These are phyloP conservation scores for Zophobas atratus DNA, from an alignment of 1,140 invertebrate genomes.

Conservation along the genomic window DNA sequence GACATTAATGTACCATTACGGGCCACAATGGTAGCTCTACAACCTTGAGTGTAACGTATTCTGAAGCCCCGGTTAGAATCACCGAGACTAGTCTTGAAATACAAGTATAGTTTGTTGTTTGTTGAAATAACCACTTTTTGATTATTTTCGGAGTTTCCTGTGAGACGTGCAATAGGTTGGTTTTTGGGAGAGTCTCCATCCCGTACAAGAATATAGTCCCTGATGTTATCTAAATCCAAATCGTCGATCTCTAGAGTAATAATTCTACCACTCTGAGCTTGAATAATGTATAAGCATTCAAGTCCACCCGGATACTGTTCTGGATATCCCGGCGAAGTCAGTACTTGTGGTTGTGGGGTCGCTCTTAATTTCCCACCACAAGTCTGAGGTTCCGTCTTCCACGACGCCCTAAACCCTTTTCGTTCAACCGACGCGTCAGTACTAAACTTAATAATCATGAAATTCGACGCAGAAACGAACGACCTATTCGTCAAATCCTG, in stretches of 20 bases:
- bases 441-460: slow-evolving; percentile 98
- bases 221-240: slow-evolving; percentile 87
- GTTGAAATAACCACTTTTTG: slow-evolving; percentile 92
- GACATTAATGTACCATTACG: slow-evolving; percentile 89
- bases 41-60: slow-evolving; percentile 77
- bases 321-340: slow-evolving; percentile 93
- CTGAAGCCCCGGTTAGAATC: slow-evolving; percentile 93
- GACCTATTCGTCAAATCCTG: slow-evolving; percentile 86
- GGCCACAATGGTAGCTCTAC: slow-evolving; percentile 84
- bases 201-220: slow-evolving; percentile 91
- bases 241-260: slow-evolving; percentile 93
- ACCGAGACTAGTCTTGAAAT: slow-evolving; percentile 92
- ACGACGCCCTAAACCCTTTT: slow-evolving; percentile 93
- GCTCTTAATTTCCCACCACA: slow-evolving; percentile 89
- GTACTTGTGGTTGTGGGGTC: slow-evolving; percentile 84
- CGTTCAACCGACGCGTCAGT: slow-evolving; percentile 94
- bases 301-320: slow-evolving; percentile 93
- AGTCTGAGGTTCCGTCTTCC: slow-evolving; percentile 93
- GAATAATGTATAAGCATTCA: slow-evolving; percentile 94
- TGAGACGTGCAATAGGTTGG: slow-evolving; percentile 85
- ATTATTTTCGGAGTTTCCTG: slow-evolving; percentile 84
- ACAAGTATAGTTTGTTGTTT: slow-evolving; percentile 89
- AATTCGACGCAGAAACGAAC: slow-evolving; percentile 95
- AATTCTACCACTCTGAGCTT: slow-evolving; percentile 89
- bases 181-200: slow-evolving; percentile 92